phyloP scores from a whole-genome alignment of 2,888 invertebrate species.

The Scaptodrosophila latifasciaeformis region DNA sequence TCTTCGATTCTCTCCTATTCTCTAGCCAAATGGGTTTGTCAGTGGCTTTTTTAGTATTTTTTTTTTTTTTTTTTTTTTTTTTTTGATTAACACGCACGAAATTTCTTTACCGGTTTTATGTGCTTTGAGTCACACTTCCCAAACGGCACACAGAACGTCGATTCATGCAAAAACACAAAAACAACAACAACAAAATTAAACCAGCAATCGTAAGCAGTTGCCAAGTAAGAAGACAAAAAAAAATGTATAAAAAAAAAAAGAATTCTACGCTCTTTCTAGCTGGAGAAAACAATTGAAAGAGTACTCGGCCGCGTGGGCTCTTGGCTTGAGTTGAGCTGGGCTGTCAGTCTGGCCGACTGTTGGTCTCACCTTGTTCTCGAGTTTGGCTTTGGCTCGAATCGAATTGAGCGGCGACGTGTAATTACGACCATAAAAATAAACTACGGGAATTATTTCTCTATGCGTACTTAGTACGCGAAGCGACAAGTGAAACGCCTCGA shows the following conservation, averaged over 20 bases:
- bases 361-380: too few relatives aligned
- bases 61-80: constrained; percentile 33
- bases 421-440: constrained; percentile 67
- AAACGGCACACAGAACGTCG: constrained; percentile 8
- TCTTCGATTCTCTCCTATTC: too few relatives aligned
- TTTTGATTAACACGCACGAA: constrained; percentile 46
- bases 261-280: too few relatives aligned
- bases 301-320: constrained; percentile 1
- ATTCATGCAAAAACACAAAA: constrained; percentile 42
- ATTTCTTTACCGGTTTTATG: constrained; percentile 61
- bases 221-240: constrained; percentile 27
- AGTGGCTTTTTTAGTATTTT: constrained; percentile 36
- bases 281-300: constrained; percentile 8
- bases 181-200: neutral
- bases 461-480: constrained; percentile 50
- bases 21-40: constrained; percentile 17
- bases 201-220: constrained; percentile 20
- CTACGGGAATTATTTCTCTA: constrained; percentile 59
- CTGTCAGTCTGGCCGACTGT: neutral
- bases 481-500: constrained; percentile 38
- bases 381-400: too few relatives aligned
- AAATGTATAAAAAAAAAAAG: constrained; percentile 11
- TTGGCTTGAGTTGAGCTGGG: neutral
- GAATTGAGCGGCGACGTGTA: constrained; percentile 46
- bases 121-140: constrained; percentile 44